Evolutionary conservation across 92 coral and sea anemone species (phyloP), one percentile per base, ranked within the genome.

Genomic region (Epizoanthus scotinus): DNA sequence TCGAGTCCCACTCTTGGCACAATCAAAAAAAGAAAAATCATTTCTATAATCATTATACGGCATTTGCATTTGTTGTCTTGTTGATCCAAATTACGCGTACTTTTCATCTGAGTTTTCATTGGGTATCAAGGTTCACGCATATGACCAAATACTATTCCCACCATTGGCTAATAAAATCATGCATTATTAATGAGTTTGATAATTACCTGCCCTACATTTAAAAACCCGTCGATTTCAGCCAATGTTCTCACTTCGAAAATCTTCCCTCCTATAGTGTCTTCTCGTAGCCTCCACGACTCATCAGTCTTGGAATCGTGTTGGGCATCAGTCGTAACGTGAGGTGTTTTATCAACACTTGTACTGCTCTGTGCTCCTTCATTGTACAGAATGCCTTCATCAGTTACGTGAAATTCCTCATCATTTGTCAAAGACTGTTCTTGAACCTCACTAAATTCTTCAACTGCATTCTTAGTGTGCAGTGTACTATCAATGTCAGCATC

Each of bases 161-260:
- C n/a, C n/a, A n/a, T n/a, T n/a, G n/a, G n/a, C n/a, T n/a, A n/a
- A n/a, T n/a, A n/a, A n/a, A n/a, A n/a, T n/a, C n/a, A n/a, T n/a
- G n/a, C n/a, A n/a, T n/a, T n/a, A n/a, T n/a, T n/a, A n/a, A n/a
- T n/a, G n/a, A n/a, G n/a, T n/a, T n/a, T n/a, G n/a, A n/a, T n/a
- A 12, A 56, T 71, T 83, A 95, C 98, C 89, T 95, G 93, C 80
- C 98, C 96, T 58, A 90, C 86, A 85, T 85, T 86, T 49, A 95
- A 91, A 79, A 78, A 87, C 4, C 94, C 99, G 87, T 93, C 94
- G 44, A 95, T 95, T 86, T 93, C 99, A 34, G 99, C 98, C 83
- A 95, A 80, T 18, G 97, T 92, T 66, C 91, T 86, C 36, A 84
- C 94, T 88, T 92, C 89, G 83, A 87, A 92, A 8, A 90, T 62